These are phyloP conservation scores for Antechinus stuartii DNA, from an alignment of 2,113 vertebrate genomes.

Conservation along the genomic window DNA sequence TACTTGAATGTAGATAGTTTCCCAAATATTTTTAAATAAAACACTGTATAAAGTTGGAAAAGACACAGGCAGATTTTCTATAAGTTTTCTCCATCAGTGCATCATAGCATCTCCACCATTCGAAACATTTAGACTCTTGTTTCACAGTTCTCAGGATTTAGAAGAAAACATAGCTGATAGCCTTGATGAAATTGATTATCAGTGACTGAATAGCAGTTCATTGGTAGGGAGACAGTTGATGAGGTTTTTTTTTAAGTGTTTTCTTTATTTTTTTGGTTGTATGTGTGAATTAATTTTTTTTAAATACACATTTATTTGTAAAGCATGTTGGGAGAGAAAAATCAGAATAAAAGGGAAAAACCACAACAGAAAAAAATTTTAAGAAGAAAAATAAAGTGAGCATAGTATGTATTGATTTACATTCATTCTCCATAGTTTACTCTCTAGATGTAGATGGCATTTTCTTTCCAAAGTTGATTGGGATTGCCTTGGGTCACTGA, in stretches of 20 bases:
- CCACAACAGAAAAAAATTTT: too few relatives aligned
- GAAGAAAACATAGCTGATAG: neutral
- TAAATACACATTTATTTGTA: too few relatives aligned
- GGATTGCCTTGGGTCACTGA: too few relatives aligned
- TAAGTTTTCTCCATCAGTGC: neutral
- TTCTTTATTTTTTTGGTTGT: too few relatives aligned
- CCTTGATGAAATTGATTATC: neutral
- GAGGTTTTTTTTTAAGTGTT: neutral
- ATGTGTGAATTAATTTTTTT: too few relatives aligned
- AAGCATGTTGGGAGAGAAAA: too few relatives aligned
- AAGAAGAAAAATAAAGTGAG: too few relatives aligned
- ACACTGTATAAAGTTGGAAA: neutral
- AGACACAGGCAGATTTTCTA: neutral
- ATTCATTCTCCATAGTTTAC: too few relatives aligned
- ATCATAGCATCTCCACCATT: neutral
- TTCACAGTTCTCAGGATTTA: neutral
- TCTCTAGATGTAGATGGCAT: too few relatives aligned
- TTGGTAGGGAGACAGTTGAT: neutral
- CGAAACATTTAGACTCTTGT: neutral
- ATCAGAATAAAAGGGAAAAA: too few relatives aligned
- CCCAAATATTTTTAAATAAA: neutral
- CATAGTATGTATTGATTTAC: too few relatives aligned
- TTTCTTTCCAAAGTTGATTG: too few relatives aligned
- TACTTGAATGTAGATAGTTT: neutral
- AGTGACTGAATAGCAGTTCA: neutral